Evolutionary conservation across 2,113 vertebrate species (phyloP), one percentile per base, ranked within the genome.

Genomic region (Leucopsar rothschildi): DNA sequence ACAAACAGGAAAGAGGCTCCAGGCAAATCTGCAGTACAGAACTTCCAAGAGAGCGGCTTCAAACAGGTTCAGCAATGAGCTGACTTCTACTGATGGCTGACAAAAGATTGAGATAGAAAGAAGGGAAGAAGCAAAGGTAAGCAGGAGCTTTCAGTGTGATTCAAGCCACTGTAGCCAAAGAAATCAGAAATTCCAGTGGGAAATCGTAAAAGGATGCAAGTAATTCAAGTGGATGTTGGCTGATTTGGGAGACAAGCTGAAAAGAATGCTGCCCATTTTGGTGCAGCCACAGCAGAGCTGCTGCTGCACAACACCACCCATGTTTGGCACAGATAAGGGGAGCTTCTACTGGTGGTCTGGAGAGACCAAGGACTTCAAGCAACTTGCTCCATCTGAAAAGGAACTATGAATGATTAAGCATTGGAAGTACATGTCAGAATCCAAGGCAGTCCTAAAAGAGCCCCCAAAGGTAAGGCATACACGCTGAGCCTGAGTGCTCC

Each of bases 391-490:
- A 23, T 20, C 35, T 82, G 40, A 40, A 86, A 92, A 80, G 39
- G 45, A 90, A 15, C 11, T 16, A 6, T 44, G 29, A 68, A n/a
- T 23, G 21, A 56, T 10, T n/a, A 40, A 15, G 17, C 23, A 53
- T 0, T 25, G 14, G 13, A 27, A 11, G 25, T 11, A 15, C 9
- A 29, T 0, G 2, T 37, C 50, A 53, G 56, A 75, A 72, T 35
- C 59, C 52, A 66, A 12, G 28, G 12, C 15, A 76, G 31, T 18
- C 42, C 77, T 66, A 11, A 27, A 73, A 50, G 27, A 86, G 8
- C 2, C 11, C 21, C 21, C 37, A 31, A 10, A 39, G 20, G 6
- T 23, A 66, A 90, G 42, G 40, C 53, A 22, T 13, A 19, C 21
- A 45, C 25, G 8, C 61, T 35, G 44, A 50, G 4, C 10, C 61